Conservation (phyloP, 2,113 vertebrate species). For the Ancistrus triradiatus region DNA sequence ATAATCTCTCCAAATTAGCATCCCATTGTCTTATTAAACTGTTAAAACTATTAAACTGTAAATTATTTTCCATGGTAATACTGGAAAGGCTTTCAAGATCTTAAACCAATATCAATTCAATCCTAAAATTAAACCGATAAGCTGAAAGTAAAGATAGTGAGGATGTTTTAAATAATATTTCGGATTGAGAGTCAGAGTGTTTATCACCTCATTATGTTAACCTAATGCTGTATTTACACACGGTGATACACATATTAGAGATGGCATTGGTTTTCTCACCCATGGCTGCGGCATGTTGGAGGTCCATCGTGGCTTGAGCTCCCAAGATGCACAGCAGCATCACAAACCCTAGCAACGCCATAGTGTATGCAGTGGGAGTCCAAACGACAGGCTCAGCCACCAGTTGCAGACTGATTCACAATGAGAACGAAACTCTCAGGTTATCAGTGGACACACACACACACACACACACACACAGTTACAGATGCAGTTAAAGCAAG, state of each 20-base stretch:
- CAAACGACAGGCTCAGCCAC: constrained; percentile 51
- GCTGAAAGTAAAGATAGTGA: no score
- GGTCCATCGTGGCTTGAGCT: constrained; percentile 60
- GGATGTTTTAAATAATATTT: no score
- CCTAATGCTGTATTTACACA: no score
- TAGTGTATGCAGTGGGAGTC: constrained; percentile 47
- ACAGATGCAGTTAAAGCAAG: constrained; percentile 25
- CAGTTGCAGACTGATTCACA: constrained; percentile 39
- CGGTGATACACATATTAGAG: background rate
- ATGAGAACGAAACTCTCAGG: constrained; percentile 30
- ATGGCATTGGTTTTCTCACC: constrained; percentile 57
- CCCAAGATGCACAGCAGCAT: constrained; percentile 68
- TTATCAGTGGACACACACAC: constrained; percentile 34
- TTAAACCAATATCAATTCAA: no score
- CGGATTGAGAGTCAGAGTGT: no score
- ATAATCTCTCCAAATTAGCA: no score
- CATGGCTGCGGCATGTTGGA: constrained; percentile 65
- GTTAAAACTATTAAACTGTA: no score
- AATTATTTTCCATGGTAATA: no score
- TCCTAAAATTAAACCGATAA: no score
- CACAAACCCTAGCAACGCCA: constrained; percentile 52
- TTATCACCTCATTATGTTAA: no score
- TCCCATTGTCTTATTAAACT: no score
- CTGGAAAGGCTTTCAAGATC: no score
- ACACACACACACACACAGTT: constrained; percentile 7